These are phyloP conservation scores for Montifringilla adamsi DNA, from an alignment of 2,113 vertebrate genomes.

Conservation along the genomic window DNA sequence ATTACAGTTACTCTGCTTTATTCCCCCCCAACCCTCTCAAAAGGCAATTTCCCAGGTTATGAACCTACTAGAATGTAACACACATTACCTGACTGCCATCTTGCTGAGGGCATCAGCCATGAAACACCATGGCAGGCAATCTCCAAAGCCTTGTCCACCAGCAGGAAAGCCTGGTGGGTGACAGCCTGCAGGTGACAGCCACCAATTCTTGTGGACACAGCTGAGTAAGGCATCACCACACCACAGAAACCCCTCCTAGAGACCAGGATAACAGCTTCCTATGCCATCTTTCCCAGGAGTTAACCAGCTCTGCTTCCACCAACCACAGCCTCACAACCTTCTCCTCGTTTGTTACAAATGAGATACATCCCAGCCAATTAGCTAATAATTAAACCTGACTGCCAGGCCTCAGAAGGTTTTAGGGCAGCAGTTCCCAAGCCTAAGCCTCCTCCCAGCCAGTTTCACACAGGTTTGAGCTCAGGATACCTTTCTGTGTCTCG, in stretches of 20 bases:
- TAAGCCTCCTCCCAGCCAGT: not conserved
- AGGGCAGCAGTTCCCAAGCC: not conserved
- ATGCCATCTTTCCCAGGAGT: not conserved
- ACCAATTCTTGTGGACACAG: rapidly evolving
- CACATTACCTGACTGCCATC: not conserved
- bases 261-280: rapidly evolving
- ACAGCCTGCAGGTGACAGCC: not conserved
- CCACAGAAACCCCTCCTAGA: rapidly evolving
- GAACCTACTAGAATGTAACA: not conserved
- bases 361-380: not conserved
- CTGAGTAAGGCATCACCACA: rapidly evolving
- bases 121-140: not conserved
- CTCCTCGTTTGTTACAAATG: not conserved
- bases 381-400: not conserved
- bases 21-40: not conserved
- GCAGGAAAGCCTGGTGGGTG: not conserved
- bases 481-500: rapidly evolving
- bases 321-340: not conserved
- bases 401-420: not conserved
- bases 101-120: not conserved
- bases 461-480: not conserved
- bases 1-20: not conserved
- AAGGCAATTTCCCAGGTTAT: not conserved
- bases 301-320: not conserved
- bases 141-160: not conserved